Base-by-base conservation (phyloP, 2,888 invertebrate species). In the Andrena flavipes region DNA sequence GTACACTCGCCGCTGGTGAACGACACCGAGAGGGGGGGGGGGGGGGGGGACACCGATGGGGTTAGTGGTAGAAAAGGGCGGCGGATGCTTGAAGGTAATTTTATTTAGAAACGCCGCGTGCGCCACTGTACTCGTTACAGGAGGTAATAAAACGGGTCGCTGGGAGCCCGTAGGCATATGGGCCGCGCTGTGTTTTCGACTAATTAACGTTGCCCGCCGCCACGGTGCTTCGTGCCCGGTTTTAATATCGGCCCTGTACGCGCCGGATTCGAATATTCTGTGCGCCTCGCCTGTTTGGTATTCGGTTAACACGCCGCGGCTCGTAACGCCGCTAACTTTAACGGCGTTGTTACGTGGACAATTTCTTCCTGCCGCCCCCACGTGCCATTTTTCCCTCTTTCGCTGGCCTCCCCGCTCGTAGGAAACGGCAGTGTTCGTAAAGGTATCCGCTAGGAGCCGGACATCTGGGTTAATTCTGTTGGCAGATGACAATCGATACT, bases 81-180 rank as follows among this genome's bases (percentile, higher is more conserved):
- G 81, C 42, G 75, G 73, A 82, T 60, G 82, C 73, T 86, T 23
- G 65, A 77, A 80, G 87, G 82, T 88, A 89, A 89, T 88, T 88
- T 88, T 89, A 89, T 89, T 89, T 88, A 89, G 86, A 86, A 86
- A 89, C 75, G 86, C 84, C 78, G 81, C 76, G 82, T 78, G 85
- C 80, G 82, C 86, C 79, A 76, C 86, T 74, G 84, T 86, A 78
- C 88, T 89, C 84, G 88, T 88, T 88, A 88, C 81, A 74, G 71
- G 51, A 78, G 81, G 89, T 75, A 87, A 88, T 88, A 88, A 88
- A 89, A 89, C 84, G 84, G 85, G 54, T 69, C 56, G 76, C 78
- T 76, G 60, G 84, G 48, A 76, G 72, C 85, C 85, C 69, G 79
- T 89, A 89, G 85, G 87, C 82, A 80, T 81, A 88, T 73, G 69